Evolutionary conservation across 2,113 vertebrate genomes (phyloP), one percentile per base, ranked within the genome.

Genomic region (Apistogramma diplotaenia): DNA sequence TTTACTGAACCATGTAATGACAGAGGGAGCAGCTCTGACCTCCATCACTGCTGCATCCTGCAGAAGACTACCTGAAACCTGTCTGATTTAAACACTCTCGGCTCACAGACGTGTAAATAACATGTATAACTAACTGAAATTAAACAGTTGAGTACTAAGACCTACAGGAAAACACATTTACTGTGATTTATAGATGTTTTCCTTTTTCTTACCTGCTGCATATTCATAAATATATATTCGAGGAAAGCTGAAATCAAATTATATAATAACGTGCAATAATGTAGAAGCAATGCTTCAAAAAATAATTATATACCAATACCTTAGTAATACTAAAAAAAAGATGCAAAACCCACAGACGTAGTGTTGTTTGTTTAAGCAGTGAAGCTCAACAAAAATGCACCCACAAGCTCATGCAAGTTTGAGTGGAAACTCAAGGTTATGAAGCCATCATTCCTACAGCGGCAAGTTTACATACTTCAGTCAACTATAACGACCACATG

Each of bases 1-100:
- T 86, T 84, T 85, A 78, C 84, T 85, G 79, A 87, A 72, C 59
- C 82, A 19, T 88, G 84, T 86, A 81, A 90, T 81, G 62, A 82
- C 72, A 27, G 77, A 37, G 76, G 35, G 33, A 78, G 76, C 75
- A 29, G 85, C 81, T 82, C 84, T 72, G 85, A 87, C 79, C 84
- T 86, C 62, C 54, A 72, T 59, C 77, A 16, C 37, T 58, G 77
- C 72, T 73, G 57, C 60, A 40, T 59, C 33, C 81, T 54, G 46
- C 37, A 61, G 56, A 58, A 60, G 43, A 49, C 21, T 7, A 46
- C 62, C 13, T 65, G 18, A 15, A 62, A 79, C 33, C 58, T 4
- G 19, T n/a, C 60, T 51, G 11, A 31, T 74, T 55, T 74, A 51
- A 29, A 53, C 29, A 25, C n/a, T n/a, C 37, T 31, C 43, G 19